Evolutionary conservation across 1,140 invertebrate genomes (phyloP).

Genomic region (Lepidurus packardi): DNA sequence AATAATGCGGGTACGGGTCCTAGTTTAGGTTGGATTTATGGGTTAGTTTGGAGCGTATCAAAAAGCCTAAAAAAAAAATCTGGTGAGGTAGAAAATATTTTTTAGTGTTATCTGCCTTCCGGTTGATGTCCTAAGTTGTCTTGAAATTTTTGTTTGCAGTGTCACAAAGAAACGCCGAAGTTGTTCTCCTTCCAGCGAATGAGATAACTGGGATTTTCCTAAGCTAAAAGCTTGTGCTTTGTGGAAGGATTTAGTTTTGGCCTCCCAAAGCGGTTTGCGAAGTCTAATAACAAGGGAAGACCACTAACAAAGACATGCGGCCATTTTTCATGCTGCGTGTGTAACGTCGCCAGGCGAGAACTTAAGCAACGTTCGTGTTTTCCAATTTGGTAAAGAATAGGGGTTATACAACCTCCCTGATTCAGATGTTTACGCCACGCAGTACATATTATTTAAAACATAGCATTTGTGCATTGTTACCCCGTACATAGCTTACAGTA

Average conservation of each 20-base stretch:
- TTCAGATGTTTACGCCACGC: background rate
- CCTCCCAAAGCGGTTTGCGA: background rate
- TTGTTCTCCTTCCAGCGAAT: too few relatives aligned
- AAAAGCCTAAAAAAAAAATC: too few relatives aligned
- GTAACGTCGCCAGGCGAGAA: background rate
- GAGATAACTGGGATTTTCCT: background rate
- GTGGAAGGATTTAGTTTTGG: background rate
- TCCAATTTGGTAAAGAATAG: background rate
- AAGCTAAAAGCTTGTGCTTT: background rate
- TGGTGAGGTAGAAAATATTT: too few relatives aligned
- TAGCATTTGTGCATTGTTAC: background rate
- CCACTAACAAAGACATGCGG: background rate
- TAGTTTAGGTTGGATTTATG: too few relatives aligned
- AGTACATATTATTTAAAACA: background rate
- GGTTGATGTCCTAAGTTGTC: too few relatives aligned
- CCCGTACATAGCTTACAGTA: too few relatives aligned
- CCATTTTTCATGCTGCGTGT: background rate
- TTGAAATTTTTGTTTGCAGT: too few relatives aligned
- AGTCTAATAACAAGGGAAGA: background rate
- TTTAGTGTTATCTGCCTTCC: too few relatives aligned
- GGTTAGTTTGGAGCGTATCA: too few relatives aligned
- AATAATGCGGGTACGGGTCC: too few relatives aligned
- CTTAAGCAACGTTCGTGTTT: background rate
- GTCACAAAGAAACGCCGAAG: too few relatives aligned
- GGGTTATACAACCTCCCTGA: background rate